Evolutionary conservation across 2,797 vertebrate genomes (phyloP).

Genomic region (Pangasius krempfi): DNA sequence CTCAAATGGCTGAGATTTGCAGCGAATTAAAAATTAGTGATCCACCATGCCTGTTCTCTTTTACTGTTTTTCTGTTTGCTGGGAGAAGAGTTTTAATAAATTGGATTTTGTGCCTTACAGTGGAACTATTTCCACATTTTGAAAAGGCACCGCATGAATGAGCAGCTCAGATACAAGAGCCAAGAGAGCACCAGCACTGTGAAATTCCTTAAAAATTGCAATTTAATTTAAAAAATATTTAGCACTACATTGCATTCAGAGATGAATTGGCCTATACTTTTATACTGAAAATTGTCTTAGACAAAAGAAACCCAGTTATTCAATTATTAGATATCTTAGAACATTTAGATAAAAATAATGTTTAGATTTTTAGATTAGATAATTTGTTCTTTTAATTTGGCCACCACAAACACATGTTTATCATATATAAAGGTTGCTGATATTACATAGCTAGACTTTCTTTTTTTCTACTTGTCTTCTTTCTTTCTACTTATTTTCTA

Average conservation of each 20-base stretch:
- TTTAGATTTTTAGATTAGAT: background rate
- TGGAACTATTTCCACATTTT: conserved; percentile 67
- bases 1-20: conserved; percentile 36
- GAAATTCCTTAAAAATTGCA: background rate
- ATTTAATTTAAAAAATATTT: background rate
- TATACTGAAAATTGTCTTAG: background rate
- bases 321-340: background rate
- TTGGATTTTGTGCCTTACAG: conserved; percentile 35
- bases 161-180: conserved; percentile 66
- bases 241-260: background rate
- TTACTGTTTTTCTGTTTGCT: conserved; percentile 7
- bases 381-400: no score
- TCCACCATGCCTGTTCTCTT: background rate
- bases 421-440: no score
- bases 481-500: background rate
- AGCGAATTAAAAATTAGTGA: conserved; percentile 33
- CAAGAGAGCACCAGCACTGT: conserved; percentile 31
- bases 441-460: no score
- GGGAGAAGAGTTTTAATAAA: conserved; percentile 5
- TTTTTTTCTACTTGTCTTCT: no score
- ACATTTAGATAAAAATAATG: no score
- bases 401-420: no score
- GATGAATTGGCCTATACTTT: background rate
- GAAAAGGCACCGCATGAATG: conserved; percentile 65
- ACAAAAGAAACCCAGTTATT: background rate